Conservation (phyloP, 2,888 invertebrate species). For the Morpho deidamia region DNA sequence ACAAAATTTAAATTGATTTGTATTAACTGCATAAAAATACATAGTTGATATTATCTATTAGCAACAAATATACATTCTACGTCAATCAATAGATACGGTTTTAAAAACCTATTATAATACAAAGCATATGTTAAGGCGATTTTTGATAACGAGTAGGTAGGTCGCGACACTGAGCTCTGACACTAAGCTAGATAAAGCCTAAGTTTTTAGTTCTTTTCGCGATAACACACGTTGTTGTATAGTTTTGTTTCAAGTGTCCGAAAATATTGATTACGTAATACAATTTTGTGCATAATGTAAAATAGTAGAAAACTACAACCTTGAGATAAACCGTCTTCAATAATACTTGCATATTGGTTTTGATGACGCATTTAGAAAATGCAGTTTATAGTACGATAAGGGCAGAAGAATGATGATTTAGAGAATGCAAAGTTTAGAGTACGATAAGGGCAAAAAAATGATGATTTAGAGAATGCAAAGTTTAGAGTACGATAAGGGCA, state of each 20-base stretch:
- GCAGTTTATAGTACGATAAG: too few species aligned
- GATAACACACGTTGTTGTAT: conserved; percentile 25
- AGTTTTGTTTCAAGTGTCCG: not conserved
- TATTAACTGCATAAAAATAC: too few species aligned
- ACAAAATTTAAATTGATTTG: too few species aligned
- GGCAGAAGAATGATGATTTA: too few species aligned
- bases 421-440: too few species aligned
- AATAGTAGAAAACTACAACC: not conserved
- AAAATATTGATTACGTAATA: not conserved
- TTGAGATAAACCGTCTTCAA: not conserved
- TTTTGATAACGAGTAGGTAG: conserved; percentile 33
- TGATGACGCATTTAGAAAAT: too few species aligned
- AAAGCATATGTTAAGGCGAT: conserved; percentile 21
- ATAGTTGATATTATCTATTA: not conserved
- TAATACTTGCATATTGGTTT: too few species aligned
- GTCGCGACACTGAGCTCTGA: conserved; percentile 37
- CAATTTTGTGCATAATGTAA: not conserved
- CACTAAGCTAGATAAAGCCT: conserved; percentile 46
- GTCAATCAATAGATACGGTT: conserved; percentile 22
- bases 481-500: too few species aligned
- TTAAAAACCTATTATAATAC: conserved; percentile 24
- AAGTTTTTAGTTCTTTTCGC: conserved; percentile 49
- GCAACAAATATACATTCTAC: not conserved
- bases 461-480: too few species aligned
- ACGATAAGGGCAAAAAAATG: too few species aligned